Percentiles rank a stretch among this genome's conserved stretches.
phyloP scores from a whole-genome alignment of 1,140 invertebrate genomes.

The Alviniconcha marisindica region DNA sequence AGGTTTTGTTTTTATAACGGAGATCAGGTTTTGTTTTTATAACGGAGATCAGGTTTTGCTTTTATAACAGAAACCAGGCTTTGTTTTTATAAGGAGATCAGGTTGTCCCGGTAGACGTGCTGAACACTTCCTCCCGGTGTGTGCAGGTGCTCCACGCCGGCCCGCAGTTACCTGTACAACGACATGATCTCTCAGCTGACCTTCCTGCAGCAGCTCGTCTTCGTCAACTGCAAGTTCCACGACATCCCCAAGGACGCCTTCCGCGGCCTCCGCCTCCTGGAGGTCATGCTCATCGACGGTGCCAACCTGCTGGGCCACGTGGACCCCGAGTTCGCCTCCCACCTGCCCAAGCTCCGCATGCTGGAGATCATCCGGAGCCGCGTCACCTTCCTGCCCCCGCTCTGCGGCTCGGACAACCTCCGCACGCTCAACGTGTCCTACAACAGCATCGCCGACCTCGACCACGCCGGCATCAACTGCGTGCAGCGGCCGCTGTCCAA shows the following conservation, averaged over 20 bases:
- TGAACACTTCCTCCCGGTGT: too few species aligned
- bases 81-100: too few species aligned
- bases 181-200: constrained; percentile 35
- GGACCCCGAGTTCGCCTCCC: constrained; percentile 34
- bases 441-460: constrained; percentile 40
- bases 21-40: too few species aligned
- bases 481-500: background rate
- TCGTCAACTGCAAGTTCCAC: constrained; percentile 37
- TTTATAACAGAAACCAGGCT: too few species aligned
- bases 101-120: too few species aligned
- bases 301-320: constrained; percentile 37
- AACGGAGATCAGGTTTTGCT: too few species aligned
- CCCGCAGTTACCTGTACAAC: constrained; percentile 33
- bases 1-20: too few species aligned
- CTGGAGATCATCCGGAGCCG: constrained; percentile 46
- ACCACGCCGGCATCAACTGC: constrained; percentile 44
- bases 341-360: constrained; percentile 29
- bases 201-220: constrained; percentile 22
- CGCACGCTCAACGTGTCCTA: constrained; percentile 42
- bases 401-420: constrained; percentile 38
- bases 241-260: constrained; percentile 41
- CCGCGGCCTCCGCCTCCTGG: constrained; percentile 42
- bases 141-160: constrained; percentile 5
- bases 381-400: constrained; percentile 32
- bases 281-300: constrained; percentile 44